Conservation (phyloP, 2,113 vertebrate genomes). For the Heterocephalus glaber region DNA sequence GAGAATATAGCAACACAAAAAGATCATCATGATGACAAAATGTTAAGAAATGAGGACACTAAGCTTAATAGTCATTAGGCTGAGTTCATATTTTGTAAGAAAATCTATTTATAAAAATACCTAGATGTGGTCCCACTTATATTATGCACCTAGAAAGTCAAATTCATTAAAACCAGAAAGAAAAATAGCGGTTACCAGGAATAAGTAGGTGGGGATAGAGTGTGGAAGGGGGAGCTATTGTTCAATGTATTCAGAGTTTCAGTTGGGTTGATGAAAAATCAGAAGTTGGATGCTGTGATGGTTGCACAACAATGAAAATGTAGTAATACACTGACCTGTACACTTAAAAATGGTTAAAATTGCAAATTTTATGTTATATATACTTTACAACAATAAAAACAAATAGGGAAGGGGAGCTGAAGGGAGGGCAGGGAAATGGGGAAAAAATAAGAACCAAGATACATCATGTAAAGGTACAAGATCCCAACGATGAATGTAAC, state of each 20-base stretch:
- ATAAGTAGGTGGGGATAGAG: background rate
- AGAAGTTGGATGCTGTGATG: background rate
- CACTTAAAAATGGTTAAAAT: background rate
- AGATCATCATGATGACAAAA: background rate
- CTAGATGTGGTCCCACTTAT: background rate
- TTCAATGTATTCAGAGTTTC: background rate
- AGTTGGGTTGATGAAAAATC: background rate
- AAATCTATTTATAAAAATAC: background rate
- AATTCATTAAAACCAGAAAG: background rate
- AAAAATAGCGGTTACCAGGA: background rate
- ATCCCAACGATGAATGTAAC: too few relatives aligned
- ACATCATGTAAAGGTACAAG: too few relatives aligned
- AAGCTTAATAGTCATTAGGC: background rate
- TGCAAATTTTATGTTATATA: background rate
- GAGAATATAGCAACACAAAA: background rate
- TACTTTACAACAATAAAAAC: background rate
- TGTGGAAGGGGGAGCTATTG: accelerated
- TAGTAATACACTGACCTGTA: background rate
- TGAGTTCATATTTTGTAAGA: background rate
- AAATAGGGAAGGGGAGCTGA: too few relatives aligned
- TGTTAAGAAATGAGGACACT: background rate
- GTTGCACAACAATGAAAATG: background rate
- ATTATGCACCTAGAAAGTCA: background rate
- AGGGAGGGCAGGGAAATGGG: too few relatives aligned
- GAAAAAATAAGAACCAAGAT: too few relatives aligned